Evolutionary conservation across 2,797 vertebrate species (phyloP), one percentile per base, ranked within the genome.

Genomic region (Balearica regulorum): DNA sequence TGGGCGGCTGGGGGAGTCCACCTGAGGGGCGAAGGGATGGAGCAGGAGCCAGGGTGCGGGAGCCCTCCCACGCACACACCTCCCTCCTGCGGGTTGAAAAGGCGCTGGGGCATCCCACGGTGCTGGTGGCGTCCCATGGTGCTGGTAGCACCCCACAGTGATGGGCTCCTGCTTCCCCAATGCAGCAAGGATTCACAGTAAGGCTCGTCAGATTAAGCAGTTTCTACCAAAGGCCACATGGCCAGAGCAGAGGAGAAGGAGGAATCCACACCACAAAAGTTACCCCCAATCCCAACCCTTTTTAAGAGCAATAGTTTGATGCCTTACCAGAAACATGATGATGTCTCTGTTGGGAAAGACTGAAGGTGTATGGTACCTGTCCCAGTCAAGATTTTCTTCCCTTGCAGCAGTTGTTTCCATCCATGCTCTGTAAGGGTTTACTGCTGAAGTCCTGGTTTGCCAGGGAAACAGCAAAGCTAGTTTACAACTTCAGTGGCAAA

Each of bases 1-100:
- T 84, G 68, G 70, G 83, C 83, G 61, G 86, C 76, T 21, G 33
- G 46, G 35, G 58, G 39, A 96, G 20, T 81, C 94, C 91, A 97
- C 95, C 93, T 97, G 97, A 94, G 54, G 71, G 53, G 35, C 3
- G 4, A 92, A 55, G 55, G 26, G 41, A 79, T 44, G 39, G 54
- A 19, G 20, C 17, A 10, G 73, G 58, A 69, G 71, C 31, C 26
- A 11, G 53, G 43, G 5, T 4, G 9, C 1, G 4, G 33, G 62
- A 69, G 26, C n/a, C 55, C n/a, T 62, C 37, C 83, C 1, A 0
- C 11, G 2, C 1, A 1, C 3, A 6, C 13, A 29, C 7, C 57
- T 85, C 37, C 31, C 22, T 90, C 31, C 41, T 33, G 29, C 0
- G 13, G 53, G 65, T 29, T 39, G 21, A 75, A 85, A 91, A 37